Evolutionary conservation across 2,113 vertebrate genomes (phyloP).

Genomic region (Baryphthengus martii): DNA sequence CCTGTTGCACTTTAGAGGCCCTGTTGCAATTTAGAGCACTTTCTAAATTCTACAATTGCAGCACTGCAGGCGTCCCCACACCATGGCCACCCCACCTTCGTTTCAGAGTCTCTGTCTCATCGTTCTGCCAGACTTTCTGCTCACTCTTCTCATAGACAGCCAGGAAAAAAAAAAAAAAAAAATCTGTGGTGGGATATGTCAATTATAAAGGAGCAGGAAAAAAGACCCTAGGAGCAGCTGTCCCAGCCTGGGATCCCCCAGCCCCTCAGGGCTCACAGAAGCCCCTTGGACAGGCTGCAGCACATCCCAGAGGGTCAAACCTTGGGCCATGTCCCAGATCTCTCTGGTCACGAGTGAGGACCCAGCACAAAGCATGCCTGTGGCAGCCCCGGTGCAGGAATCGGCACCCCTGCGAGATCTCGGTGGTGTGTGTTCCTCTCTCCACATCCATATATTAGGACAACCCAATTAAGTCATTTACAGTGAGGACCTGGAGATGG

Average conservation of each 20-base stretch:
- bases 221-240: background rate
- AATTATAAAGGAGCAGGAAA: background rate
- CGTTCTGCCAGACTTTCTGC: background rate
- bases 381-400: fast-evolving
- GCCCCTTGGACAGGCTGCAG: background rate
- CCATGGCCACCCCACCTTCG: fast-evolving
- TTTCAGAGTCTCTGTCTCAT: fast-evolving
- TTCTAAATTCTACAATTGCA: background rate
- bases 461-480: constrained; percentile 71
- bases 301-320: background rate
- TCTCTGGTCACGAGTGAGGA: fast-evolving
- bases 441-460: background rate
- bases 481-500: constrained; percentile 74
- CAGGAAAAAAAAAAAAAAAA: too few relatives aligned
- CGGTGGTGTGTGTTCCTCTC: fast-evolving
- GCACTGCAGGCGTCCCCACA: fast-evolving
- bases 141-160: background rate
- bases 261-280: background rate
- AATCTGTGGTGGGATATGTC: fast-evolving
- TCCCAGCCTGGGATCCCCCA: background rate
- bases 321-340: fast-evolving
- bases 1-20: too few relatives aligned
- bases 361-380: fast-evolving
- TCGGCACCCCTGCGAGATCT: background rate
- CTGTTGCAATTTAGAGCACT: too few relatives aligned